Evolutionary conservation across 2,888 invertebrate species (phyloP), one percentile per base, ranked within the genome.

Genomic region (Hydriomena furcata): DNA sequence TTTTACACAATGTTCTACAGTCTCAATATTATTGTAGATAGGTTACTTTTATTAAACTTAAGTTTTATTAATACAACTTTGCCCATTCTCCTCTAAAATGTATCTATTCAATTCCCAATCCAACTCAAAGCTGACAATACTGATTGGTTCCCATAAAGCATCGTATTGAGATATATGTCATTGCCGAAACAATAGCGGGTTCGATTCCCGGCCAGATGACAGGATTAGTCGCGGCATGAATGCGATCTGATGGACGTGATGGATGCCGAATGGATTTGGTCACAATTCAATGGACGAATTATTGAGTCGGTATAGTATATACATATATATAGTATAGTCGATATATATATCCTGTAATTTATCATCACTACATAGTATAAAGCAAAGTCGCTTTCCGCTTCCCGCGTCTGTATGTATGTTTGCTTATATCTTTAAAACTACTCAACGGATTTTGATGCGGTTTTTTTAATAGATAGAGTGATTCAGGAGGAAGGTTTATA

Each of bases 121-220:
- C 76, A 79, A 79, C 79, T 51, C 65, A 83, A 84, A 88, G 85
- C 85, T 73, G 84, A 87, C 87, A 86, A 85, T 84, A 87, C 85
- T 85, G 88, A 89, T 89, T 76, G 88, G 74, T 69, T 69, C 73
- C 82, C 82, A 89, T 89, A 83, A 83, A 86, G 61, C 77, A 77
- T 73, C 68, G 79, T 86, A 86, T 86, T 84, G 84, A 85, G 82
- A 77, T 73, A 83, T 87, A 73, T 72, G 85, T 85, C 86, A 79
- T 75, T 79, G 71, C 67, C 76, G 74, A 84, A 79, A 88, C 88
- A 87, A 87, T 83, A 70, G 60, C 59, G 61, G 71, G 73, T 82
- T 85, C 81, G 85, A 86, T 84, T 72, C 73, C 76, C 68, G 51
- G 63, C 65, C 65, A 74, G 76, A 78, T 77, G 76, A 72, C 75